Conservation (phyloP, 2,888 invertebrate species). For the Lathronympha strigana region DNA sequence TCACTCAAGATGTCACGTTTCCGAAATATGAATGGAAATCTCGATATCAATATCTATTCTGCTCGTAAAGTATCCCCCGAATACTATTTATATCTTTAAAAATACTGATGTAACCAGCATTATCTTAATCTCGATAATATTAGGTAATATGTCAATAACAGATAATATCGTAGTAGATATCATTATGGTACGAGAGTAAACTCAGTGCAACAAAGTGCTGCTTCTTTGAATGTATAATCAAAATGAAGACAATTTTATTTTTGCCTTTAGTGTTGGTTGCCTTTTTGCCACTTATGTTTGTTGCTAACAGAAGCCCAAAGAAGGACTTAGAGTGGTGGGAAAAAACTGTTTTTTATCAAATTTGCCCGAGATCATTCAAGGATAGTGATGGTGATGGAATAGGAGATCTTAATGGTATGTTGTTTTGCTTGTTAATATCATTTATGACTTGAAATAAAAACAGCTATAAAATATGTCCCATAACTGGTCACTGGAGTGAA, state of each 20-base stretch:
- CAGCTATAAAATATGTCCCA: no score
- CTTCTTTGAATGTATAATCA: constrained; percentile 7
- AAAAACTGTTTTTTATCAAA: constrained; percentile 90
- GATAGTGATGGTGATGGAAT: constrained; percentile 92
- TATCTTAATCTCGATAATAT: constrained; percentile 13
- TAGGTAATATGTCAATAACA: not conserved
- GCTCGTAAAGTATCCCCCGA: no score
- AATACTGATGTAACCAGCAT: not conserved
- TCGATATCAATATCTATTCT: no score
- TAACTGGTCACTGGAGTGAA: no score
- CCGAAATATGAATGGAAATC: no score
- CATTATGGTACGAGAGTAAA: not conserved
- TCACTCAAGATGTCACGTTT: no score
- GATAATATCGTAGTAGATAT: not conserved
- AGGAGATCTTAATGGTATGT: constrained; percentile 83
- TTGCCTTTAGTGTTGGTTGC: constrained; percentile 54
- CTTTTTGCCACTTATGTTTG: constrained; percentile 54
- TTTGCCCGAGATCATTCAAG: constrained; percentile 91
- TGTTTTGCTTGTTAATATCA: not conserved
- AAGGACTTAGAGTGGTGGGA: constrained; percentile 89
- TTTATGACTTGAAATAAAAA: no score
- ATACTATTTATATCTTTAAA: no score
- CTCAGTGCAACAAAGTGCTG: not conserved
- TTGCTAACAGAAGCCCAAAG: constrained; percentile 51
- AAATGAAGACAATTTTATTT: constrained; percentile 47